A percentile compares a stretch with the other conserved stretches of the same genome.
Evolutionary conservation across 2,113 vertebrate genomes (phyloP).

Genomic region (Nyctibius bracteatus): DNA sequence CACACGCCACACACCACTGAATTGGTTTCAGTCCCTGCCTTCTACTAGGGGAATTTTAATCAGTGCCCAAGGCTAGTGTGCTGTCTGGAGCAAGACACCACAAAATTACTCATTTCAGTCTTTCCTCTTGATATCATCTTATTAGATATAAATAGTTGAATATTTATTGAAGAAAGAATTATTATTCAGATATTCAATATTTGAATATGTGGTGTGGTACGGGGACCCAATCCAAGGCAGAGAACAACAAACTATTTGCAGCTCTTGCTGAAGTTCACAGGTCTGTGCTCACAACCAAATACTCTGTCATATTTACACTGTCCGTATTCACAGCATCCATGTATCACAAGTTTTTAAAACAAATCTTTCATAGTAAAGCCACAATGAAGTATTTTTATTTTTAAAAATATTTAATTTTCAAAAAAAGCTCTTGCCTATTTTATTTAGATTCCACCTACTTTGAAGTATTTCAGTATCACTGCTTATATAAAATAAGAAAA

Average conservation of each 20-base stretch:
- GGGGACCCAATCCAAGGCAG: accelerated
- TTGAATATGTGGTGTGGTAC: neutral
- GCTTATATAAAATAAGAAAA: neutral
- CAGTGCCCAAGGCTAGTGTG: accelerated
- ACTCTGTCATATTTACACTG: neutral
- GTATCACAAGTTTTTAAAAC: neutral
- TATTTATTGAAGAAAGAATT: neutral
- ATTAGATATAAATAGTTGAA: neutral
- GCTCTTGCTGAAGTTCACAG: neutral
- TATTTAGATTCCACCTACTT: neutral
- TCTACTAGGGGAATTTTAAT: neutral
- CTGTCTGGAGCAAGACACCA: neutral
- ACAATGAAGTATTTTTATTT: neutral
- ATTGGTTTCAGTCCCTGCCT: neutral
- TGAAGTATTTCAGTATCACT: neutral
- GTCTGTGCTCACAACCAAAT: neutral
- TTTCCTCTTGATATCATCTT: neutral
- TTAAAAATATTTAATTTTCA: accelerated
- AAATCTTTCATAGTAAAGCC: neutral
- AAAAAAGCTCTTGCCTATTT: neutral
- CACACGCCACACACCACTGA: neutral
- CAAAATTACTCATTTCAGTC: neutral
- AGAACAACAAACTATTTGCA: neutral
- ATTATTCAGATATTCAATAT: neutral
- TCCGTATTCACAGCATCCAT: neutral